Percentiles rank a stretch among this genome's conserved stretches.
phyloP scores from a whole-genome alignment of 2,113 vertebrate species.

The Thryonomys swinderianus region DNA sequence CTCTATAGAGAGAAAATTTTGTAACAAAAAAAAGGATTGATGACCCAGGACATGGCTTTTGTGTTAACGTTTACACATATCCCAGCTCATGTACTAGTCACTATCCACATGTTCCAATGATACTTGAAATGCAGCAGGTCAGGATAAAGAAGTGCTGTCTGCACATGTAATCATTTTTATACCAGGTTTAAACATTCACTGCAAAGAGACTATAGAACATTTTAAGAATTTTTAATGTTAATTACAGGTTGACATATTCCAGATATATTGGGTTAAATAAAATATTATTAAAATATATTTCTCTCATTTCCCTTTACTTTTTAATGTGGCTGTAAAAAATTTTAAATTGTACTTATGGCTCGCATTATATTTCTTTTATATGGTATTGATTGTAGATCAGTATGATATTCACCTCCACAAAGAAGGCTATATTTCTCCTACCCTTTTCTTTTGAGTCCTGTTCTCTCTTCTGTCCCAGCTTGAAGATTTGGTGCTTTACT shows the following conservation, averaged over 20 bases:
- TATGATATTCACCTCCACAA: background rate
- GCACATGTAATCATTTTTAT: background rate
- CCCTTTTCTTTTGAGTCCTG: background rate
- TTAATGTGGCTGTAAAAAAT: background rate
- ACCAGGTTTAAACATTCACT: background rate
- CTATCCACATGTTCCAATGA: background rate
- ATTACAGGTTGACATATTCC: conserved; percentile 31
- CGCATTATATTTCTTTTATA: background rate
- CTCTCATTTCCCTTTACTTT: background rate
- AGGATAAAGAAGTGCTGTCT: background rate
- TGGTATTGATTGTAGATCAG: background rate
- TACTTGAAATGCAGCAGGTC: background rate
- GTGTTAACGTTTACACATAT: background rate
- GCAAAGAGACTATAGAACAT: conserved; percentile 7
- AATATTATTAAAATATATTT: conserved; percentile 32
- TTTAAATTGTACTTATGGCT: background rate
- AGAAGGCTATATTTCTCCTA: background rate
- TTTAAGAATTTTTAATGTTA: conserved; percentile 20
- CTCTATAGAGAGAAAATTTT: background rate
- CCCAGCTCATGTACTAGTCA: background rate
- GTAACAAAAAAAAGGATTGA: background rate
- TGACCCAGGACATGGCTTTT: background rate
- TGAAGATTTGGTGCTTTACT: conserved; percentile 20
- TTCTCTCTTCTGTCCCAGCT: background rate
- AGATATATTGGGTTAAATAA: conserved; percentile 1